Conservation (phyloP, 2,113 vertebrate genomes). For the Meriones unguiculatus region DNA sequence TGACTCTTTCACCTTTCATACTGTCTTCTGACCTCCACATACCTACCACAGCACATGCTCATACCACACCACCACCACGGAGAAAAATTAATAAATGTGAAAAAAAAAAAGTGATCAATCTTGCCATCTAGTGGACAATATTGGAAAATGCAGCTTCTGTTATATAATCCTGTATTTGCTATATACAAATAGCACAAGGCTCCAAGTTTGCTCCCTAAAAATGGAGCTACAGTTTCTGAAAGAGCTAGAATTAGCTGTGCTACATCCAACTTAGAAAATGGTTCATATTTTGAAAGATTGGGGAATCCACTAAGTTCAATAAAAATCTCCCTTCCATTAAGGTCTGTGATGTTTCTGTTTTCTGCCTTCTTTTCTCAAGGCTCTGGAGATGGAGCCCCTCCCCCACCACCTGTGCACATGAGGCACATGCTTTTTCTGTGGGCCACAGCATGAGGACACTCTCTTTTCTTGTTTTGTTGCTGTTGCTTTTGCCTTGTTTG, state of each 20-base stretch:
- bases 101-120: neutral
- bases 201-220: neutral
- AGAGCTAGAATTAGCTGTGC: neutral
- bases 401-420: neutral
- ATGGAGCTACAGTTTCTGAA: constrained; percentile 22
- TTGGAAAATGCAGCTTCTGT: neutral
- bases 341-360: neutral
- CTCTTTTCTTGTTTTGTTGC: neutral
- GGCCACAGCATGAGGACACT: neutral
- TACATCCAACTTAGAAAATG: neutral
- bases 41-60: neutral
- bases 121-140: constrained; percentile 71
- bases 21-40: neutral
- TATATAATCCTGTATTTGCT: neutral
- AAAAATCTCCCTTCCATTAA: neutral
- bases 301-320: neutral
- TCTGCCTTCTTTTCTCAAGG: neutral
- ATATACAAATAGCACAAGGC: constrained; percentile 9
- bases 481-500: neutral
- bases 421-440: neutral
- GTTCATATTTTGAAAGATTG: neutral
- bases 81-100: neutral
- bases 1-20: neutral
- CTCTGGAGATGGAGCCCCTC: neutral
- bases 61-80: neutral